Evolutionary conservation across 2,113 vertebrate species (phyloP).

Genomic region (Tupaia chinensis): DNA sequence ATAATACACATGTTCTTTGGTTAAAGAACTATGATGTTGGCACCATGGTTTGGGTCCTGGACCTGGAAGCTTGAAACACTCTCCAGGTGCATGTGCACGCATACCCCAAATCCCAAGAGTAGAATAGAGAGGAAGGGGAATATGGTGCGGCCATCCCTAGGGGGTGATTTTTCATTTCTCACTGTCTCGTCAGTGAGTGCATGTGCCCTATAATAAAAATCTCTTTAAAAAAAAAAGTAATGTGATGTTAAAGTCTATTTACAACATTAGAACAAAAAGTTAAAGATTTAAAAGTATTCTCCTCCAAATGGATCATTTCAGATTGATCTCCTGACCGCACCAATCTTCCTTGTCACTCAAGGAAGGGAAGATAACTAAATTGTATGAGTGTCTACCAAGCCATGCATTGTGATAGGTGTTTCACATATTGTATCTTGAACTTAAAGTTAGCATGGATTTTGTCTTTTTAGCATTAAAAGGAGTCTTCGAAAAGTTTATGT

Average conservation of each 20-base stretch:
- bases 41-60: too few relatives aligned
- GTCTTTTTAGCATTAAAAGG: not conserved
- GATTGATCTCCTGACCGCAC: not conserved
- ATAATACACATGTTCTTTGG: not conserved
- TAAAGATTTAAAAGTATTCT: not conserved
- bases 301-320: not conserved
- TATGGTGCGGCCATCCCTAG: too few relatives aligned
- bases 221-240: not conserved
- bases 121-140: too few relatives aligned
- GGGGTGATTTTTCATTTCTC: too few relatives aligned
- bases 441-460: not conserved
- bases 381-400: not conserved
- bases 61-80: too few relatives aligned
- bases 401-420: not conserved
- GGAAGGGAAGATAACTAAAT: not conserved
- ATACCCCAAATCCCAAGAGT: too few relatives aligned
- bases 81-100: too few relatives aligned
- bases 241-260: not conserved
- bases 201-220: too few relatives aligned
- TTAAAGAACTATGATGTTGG: not conserved
- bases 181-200: too few relatives aligned
- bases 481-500: not conserved
- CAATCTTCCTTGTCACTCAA: not conserved
- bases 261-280: not conserved
- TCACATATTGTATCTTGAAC: not conserved